Percentiles rank a stretch among this genome's conserved stretches.
Evolutionary conservation across 2,797 vertebrate species (phyloP).

Genomic region (Trematomus bernacchii): DNA sequence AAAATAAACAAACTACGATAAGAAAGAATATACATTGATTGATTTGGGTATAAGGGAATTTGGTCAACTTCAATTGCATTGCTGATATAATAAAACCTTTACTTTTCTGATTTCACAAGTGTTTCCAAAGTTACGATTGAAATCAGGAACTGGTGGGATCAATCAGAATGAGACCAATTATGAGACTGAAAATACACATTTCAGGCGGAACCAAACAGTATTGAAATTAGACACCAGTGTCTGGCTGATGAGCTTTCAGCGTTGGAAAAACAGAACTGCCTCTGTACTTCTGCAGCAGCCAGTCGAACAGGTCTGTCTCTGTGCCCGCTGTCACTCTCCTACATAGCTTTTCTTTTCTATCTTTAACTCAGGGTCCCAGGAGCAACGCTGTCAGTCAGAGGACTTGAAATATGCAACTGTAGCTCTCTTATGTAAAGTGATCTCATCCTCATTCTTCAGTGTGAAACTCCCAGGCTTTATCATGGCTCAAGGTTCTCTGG

Average conservation of each 20-base stretch:
- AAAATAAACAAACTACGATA: too few species aligned
- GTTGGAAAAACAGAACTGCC: background rate
- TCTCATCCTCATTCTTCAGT: too few species aligned
- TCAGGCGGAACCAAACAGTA: background rate
- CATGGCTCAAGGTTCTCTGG: background rate
- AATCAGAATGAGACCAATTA: background rate
- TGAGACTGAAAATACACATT: background rate
- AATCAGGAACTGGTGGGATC: background rate
- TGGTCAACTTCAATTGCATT: too few species aligned
- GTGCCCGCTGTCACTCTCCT: too few species aligned
- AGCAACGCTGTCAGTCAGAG: background rate
- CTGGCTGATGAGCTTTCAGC: too few species aligned
- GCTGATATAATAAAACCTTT: too few species aligned
- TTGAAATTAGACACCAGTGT: background rate
- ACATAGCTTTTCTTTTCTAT: background rate
- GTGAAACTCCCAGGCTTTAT: background rate
- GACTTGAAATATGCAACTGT: background rate
- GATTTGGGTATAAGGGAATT: too few species aligned
- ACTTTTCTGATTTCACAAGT: too few species aligned
- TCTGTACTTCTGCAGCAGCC: background rate
- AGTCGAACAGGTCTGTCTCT: background rate
- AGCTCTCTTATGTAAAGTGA: background rate
- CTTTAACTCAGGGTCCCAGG: background rate
- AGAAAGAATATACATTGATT: too few species aligned
- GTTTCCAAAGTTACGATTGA: background rate